Conservation (phyloP, 2,797 vertebrate genomes). For the Furcifer pardalis region DNA sequence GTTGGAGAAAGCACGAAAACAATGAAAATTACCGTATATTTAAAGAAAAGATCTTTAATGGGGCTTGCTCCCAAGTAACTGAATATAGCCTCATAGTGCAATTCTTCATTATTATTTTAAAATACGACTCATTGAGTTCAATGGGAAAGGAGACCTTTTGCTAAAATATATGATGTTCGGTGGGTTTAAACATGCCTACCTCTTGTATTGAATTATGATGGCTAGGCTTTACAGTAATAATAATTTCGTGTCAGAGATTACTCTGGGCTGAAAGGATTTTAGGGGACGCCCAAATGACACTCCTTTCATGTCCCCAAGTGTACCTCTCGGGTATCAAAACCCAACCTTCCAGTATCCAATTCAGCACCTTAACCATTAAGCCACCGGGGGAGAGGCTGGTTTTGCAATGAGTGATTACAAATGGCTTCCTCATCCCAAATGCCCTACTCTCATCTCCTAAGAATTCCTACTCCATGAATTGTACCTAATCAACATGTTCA, state of each 20-base stretch:
- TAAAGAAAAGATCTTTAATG: conserved; percentile 11
- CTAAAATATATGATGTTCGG: neutral
- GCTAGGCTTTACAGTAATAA: too few species aligned
- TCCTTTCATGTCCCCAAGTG: too few species aligned
- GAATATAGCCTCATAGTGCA: neutral
- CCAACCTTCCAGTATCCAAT: too few species aligned
- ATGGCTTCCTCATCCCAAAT: neutral
- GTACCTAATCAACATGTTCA: neutral
- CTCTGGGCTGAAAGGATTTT: too few species aligned
- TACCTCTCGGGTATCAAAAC: too few species aligned
- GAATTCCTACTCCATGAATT: neutral
- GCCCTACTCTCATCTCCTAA: neutral
- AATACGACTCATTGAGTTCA: neutral
- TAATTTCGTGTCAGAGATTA: too few species aligned
- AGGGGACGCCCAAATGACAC: too few species aligned
- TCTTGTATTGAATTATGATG: too few species aligned
- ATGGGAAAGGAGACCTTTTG: neutral
- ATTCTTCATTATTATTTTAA: neutral
- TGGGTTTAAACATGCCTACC: too few species aligned
- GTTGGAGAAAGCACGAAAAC: conserved; percentile 10
- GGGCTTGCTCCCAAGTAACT: neutral
- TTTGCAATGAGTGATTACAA: neutral
- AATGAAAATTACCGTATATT: neutral
- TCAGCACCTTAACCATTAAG: too few species aligned
- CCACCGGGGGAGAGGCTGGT: too few species aligned